Evolutionary conservation across 2,888 invertebrate species (phyloP).

Genomic region (Trisateles emortualis): DNA sequence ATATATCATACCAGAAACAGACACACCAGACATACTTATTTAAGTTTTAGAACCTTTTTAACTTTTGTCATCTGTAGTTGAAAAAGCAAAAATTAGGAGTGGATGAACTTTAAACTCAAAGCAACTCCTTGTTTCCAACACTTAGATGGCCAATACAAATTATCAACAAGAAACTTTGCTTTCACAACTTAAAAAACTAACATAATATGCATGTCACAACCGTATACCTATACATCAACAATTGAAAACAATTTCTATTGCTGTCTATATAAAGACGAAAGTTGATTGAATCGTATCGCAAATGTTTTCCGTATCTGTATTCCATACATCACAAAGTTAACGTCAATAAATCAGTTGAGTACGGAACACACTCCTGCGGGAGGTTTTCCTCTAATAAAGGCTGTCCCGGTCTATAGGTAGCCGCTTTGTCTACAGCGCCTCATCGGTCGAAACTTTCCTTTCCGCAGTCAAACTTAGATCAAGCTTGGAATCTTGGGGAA

Average conservation of each 20-base stretch:
- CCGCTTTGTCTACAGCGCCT: slow-evolving; percentile 75
- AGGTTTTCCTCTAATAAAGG: slow-evolving; percentile 69
- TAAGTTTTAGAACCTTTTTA: too few species aligned
- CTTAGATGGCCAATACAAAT: slow-evolving; percentile 6
- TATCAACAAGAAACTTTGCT: slow-evolving; percentile 13
- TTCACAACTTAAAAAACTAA: slow-evolving; percentile 8
- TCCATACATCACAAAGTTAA: slow-evolving; percentile 45
- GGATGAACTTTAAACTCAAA: too few species aligned
- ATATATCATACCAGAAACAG: too few species aligned
- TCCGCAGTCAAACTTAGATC: slow-evolving; percentile 83
- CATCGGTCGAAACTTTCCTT: slow-evolving; percentile 82
- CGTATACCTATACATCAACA: background rate
- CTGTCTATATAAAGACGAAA: slow-evolving; percentile 13
- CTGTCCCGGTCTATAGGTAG: slow-evolving; percentile 66
- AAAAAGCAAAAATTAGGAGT: too few species aligned
- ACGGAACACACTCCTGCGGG: slow-evolving; percentile 56
- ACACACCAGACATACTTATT: too few species aligned
- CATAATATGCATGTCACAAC: slow-evolving; percentile 14
- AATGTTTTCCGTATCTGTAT: slow-evolving; percentile 36
- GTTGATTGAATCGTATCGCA: slow-evolving; percentile 23
- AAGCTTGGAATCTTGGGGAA: slow-evolving; percentile 65
- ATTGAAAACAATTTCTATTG: slow-evolving; percentile 4
- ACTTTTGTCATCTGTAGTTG: too few species aligned
- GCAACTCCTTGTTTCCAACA: too few species aligned
- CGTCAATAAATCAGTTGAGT: slow-evolving; percentile 66